Evolutionary conservation across 2,113 vertebrate genomes (phyloP).

Genomic region (Philantomba maxwellii): DNA sequence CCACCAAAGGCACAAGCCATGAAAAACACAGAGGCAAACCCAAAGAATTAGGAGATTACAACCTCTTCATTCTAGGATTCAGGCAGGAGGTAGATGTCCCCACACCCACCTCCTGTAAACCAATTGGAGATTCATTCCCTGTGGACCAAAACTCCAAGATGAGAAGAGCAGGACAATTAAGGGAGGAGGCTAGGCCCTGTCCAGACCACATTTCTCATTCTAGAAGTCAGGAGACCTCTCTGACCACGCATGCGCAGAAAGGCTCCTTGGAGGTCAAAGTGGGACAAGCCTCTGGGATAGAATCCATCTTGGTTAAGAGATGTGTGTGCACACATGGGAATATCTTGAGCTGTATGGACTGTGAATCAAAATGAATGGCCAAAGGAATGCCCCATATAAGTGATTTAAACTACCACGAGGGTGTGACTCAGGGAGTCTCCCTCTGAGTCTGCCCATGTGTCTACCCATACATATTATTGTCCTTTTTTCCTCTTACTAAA

Average conservation of each 20-base stretch:
- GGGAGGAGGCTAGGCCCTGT: background rate
- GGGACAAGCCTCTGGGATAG: background rate
- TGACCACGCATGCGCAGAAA: background rate
- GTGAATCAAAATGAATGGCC: background rate
- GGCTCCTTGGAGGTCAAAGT: background rate
- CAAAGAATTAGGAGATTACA: background rate
- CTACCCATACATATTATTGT: background rate
- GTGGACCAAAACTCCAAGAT: background rate
- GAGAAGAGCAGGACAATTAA: background rate
- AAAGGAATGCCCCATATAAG: background rate
- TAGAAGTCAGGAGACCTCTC: background rate
- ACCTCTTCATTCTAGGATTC: background rate
- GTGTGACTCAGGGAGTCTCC: background rate
- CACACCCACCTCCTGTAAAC: background rate
- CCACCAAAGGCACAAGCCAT: background rate
- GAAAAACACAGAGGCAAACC: background rate
- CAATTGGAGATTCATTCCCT: background rate
- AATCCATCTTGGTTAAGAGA: background rate
- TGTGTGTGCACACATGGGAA: background rate
- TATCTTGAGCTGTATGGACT: background rate
- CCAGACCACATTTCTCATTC: background rate
- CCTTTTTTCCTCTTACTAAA: background rate
- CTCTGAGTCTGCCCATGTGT: background rate
- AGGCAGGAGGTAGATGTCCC: background rate
- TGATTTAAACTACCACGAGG: background rate